Conservation (phyloP, 37 sponge, comb jelly and placozoan species). For the Aphrocallistes beatrix region DNA sequence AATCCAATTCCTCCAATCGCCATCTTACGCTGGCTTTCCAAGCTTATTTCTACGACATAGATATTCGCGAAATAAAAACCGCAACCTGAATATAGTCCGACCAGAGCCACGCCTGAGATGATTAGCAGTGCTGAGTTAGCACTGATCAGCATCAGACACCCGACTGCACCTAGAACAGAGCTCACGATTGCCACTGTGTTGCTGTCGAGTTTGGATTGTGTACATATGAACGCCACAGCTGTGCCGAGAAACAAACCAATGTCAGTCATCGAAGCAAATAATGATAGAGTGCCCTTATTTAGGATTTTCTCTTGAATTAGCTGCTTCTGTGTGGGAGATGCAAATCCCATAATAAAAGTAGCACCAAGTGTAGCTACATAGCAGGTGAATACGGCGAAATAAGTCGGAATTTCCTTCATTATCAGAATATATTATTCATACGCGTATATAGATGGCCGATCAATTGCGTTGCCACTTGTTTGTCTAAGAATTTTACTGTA, state of each 20-base stretch:
- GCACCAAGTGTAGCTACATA: background rate
- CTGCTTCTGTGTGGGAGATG: background rate
- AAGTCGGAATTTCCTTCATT: background rate
- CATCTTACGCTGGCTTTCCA: background rate
- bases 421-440: too few relatives aligned
- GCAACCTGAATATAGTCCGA: background rate
- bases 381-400: background rate
- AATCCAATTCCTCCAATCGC: background rate
- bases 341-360: background rate
- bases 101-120: background rate
- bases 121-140: background rate
- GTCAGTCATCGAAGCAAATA: too few relatives aligned
- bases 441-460: too few relatives aligned
- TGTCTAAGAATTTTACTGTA: too few relatives aligned
- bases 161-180: background rate
- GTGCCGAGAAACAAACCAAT: too few relatives aligned
- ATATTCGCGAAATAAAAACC: background rate
- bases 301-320: background rate
- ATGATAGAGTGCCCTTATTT: background rate
- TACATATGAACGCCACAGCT: too few relatives aligned
- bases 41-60: background rate
- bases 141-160: background rate
- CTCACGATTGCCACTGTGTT: background rate
- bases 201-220: too few relatives aligned
- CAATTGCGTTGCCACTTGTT: too few relatives aligned